Percentiles rank a stretch among this genome's conserved stretches.
Conservation (phyloP, 2,113 vertebrate genomes). For the Sinocyclocheilus anophthalmus region DNA sequence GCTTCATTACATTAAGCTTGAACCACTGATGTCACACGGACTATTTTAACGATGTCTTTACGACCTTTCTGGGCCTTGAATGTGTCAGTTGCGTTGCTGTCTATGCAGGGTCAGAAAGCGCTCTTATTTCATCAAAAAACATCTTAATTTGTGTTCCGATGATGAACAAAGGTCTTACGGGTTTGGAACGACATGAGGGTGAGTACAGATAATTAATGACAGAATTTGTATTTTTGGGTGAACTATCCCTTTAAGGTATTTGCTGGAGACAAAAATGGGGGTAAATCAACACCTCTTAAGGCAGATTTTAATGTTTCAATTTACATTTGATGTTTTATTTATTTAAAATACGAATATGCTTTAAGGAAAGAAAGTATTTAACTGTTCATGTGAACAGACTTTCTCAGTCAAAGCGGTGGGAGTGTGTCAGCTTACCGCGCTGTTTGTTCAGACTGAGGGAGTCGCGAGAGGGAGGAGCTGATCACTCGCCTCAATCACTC, state of each 20-base stretch:
- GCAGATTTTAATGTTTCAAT: neutral
- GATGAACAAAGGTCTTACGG: too few relatives aligned
- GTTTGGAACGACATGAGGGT: too few relatives aligned
- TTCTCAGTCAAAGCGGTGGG: neutral
- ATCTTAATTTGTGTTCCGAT: too few relatives aligned
- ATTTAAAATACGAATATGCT: neutral
- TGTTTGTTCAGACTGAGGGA: neutral
- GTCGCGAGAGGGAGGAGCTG: constrained; percentile 30
- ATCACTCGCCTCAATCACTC: neutral
- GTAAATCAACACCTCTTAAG: neutral
- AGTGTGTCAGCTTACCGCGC: neutral
- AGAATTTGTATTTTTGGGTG: neutral
- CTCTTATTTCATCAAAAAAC: neutral
- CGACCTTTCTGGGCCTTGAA: too few relatives aligned
- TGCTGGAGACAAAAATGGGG: neutral
- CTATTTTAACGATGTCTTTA: too few relatives aligned
- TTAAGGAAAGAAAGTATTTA: neutral
- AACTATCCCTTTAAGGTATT: neutral
- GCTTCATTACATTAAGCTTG: too few relatives aligned
- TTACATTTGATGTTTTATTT: neutral
- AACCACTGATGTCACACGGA: too few relatives aligned
- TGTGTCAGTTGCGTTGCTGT: too few relatives aligned
- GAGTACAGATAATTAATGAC: neutral
- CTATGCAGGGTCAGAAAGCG: too few relatives aligned
- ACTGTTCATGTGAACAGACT: neutral